Evolutionary conservation across 2,113 vertebrate species (phyloP).

Genomic region (Alaudala cheleensis): DNA sequence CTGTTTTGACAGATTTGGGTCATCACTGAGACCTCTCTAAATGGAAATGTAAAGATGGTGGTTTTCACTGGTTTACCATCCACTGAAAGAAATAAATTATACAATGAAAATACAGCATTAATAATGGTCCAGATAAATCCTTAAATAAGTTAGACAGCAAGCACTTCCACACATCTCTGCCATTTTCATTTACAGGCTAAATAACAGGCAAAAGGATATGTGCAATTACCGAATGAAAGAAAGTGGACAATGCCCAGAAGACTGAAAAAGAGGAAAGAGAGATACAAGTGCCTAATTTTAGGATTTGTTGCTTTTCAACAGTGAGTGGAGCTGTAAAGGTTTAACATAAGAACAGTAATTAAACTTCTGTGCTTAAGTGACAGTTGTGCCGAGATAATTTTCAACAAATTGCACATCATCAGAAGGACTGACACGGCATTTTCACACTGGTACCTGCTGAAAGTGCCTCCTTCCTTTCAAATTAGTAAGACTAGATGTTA

Average conservation of each 20-base stretch:
- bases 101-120: not conserved
- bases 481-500: not conserved
- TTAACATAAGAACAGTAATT: constrained; percentile 29
- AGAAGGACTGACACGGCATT: not conserved
- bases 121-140: not conserved
- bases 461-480: not conserved
- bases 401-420: constrained; percentile 23
- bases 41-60: not conserved
- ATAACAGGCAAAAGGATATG: constrained; percentile 6
- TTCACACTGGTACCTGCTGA: not conserved
- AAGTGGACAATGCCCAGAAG: constrained; percentile 20
- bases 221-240: constrained; percentile 51
- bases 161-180: not conserved
- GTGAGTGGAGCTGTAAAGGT: constrained; percentile 7
- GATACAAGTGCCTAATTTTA: constrained; percentile 31
- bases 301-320: constrained; percentile 7
- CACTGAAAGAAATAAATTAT: not conserved
- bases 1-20: constrained; percentile 50
- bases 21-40: not conserved
- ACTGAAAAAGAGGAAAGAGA: constrained; percentile 27
- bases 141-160: constrained; percentile 31
- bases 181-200: not conserved
- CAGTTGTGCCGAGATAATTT: constrained; percentile 18
- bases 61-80: not conserved
- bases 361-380: constrained; percentile 2